Evolutionary conservation across 2,888 invertebrate species (phyloP).

Genomic region (Ernsta delagoae): DNA sequence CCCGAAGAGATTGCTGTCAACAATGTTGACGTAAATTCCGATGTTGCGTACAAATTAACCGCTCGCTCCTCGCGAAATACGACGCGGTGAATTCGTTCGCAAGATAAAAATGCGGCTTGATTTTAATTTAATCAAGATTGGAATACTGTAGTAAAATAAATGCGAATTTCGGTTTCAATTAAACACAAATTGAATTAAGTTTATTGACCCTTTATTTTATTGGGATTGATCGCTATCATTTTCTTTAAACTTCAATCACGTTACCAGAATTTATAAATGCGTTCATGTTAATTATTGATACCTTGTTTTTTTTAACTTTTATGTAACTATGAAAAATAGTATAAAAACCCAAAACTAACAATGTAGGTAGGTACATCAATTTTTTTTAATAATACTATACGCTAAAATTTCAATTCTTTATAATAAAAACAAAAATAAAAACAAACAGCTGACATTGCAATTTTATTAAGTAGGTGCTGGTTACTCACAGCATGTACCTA

Average conservation of each 20-base stretch:
- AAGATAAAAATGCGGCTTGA: not conserved
- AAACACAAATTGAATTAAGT: conserved; percentile 2
- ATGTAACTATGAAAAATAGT: too few species aligned
- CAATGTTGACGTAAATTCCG: conserved; percentile 30
- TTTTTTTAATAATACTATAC: too few species aligned
- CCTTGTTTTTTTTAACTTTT: too few species aligned
- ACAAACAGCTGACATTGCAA: too few species aligned
- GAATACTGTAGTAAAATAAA: conserved; percentile 3
- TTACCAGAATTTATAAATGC: not conserved
- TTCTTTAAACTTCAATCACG: not conserved
- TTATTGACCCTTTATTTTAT: not conserved
- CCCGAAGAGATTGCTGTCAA: conserved; percentile 31
- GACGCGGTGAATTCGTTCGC: conserved; percentile 14
- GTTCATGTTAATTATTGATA: not conserved
- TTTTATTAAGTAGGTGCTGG: too few species aligned
- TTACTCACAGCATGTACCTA: too few species aligned
- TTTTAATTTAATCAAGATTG: conserved; percentile 23
- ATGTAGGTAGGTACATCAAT: too few species aligned
- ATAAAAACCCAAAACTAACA: too few species aligned
- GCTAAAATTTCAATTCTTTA: too few species aligned
- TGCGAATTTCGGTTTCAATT: not conserved
- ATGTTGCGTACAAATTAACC: conserved; percentile 25
- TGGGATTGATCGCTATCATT: not conserved
- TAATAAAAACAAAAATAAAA: too few species aligned
- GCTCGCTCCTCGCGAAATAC: conserved; percentile 16